phyloP scores from a whole-genome alignment of 2,113 vertebrate genomes.

The Solea solea region DNA sequence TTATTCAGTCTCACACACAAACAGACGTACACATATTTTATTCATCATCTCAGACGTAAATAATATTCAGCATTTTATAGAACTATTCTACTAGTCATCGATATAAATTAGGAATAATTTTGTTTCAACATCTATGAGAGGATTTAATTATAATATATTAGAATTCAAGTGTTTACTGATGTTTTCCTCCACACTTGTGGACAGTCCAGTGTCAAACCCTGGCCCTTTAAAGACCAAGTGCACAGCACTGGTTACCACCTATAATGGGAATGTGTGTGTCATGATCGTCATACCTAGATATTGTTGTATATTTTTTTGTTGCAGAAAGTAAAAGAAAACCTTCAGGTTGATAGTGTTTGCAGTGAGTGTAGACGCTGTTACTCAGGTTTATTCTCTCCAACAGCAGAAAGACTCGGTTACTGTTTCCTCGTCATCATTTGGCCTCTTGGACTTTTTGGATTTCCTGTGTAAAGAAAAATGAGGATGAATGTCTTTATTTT shows the following conservation, averaged over 20 bases:
- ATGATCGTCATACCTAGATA: not conserved
- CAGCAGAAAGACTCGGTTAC: slow-evolving; percentile 3
- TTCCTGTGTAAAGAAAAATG: slow-evolving; percentile 65
- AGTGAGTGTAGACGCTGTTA: slow-evolving; percentile 10
- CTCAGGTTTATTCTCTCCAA: slow-evolving; percentile 15
- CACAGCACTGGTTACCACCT: not conserved
- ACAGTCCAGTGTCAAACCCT: not conserved
- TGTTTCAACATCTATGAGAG: not conserved
- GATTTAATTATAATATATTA: slow-evolving; percentile 6
- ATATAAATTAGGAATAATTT: not conserved
- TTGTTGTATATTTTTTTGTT: no score
- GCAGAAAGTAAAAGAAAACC: slow-evolving; percentile 3
- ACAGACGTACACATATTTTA: slow-evolving; percentile 15
- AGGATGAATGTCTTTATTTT: not conserved
- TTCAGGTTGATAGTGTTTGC: not conserved
- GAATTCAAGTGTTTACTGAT: slow-evolving; percentile 3
- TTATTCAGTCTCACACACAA: slow-evolving; percentile 50
- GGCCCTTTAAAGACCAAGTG: slow-evolving; percentile 10
- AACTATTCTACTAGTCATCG: not conserved
- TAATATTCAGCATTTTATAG: not conserved
- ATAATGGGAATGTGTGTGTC: no score
- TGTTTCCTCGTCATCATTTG: slow-evolving; percentile 51
- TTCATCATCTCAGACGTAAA: not conserved
- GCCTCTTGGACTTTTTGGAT: slow-evolving; percentile 78
- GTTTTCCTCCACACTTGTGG: not conserved